phyloP scores from a whole-genome alignment of 2,113 vertebrate genomes.

The Grus americana region DNA sequence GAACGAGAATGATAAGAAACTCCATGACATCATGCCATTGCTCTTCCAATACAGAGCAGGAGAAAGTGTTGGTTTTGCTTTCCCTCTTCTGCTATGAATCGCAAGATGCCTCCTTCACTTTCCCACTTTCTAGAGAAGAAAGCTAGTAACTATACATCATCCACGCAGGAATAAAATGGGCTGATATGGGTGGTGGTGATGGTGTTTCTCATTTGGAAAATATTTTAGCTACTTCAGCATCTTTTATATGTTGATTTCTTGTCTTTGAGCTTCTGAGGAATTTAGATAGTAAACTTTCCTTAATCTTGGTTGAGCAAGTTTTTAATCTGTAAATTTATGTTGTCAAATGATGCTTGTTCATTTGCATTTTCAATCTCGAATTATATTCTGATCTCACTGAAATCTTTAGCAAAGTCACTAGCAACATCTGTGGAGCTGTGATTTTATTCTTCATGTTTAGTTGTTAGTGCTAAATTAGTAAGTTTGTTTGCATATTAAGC shows the following conservation, averaged over 20 bases:
- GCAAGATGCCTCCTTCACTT: neutral
- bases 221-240: neutral
- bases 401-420: neutral
- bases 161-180: neutral
- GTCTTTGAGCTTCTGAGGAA: neutral
- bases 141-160: neutral
- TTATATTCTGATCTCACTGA: neutral
- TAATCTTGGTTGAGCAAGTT: neutral
- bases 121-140: neutral
- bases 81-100: rapidly evolving
- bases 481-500: neutral
- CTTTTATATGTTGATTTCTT: neutral
- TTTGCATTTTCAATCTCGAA: neutral
- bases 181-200: neutral
- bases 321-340: neutral
- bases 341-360: neutral
- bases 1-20: neutral
- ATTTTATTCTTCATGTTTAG: neutral
- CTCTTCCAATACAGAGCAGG: neutral
- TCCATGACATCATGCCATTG: neutral
- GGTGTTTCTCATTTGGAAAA: neutral
- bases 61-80: neutral
- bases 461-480: neutral
- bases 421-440: neutral
- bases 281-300: neutral